A percentile compares a stretch with the other conserved stretches of the same genome.
Evolutionary conservation across 2,113 vertebrate species (phyloP).

Genomic region (Mus pahari): DNA sequence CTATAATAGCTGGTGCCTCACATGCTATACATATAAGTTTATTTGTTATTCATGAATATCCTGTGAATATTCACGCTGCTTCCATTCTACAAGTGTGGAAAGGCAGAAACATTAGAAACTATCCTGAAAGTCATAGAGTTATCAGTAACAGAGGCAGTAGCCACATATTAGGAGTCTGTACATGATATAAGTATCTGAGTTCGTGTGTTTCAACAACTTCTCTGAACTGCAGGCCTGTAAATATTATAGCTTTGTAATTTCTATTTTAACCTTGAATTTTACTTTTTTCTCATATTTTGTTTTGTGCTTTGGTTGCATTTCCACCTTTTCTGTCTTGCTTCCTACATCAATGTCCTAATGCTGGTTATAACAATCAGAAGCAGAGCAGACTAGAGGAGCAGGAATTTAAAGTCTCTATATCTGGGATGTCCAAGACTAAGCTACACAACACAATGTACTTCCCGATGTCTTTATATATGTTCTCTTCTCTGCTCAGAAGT

Average conservation of each 20-base stretch:
- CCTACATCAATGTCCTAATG: not conserved
- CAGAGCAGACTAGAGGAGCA: not conserved
- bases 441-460: accelerated
- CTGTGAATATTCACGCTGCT: not conserved
- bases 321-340: not conserved
- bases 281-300: not conserved
- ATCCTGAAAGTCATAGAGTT: not conserved
- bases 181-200: accelerated
- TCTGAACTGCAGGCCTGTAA: not conserved
- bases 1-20: not conserved
- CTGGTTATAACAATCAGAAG: not conserved
- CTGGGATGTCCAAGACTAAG: too few relatives aligned
- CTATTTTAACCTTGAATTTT: not conserved
- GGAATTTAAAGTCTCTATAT: not conserved
- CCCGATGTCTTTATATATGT: not conserved
- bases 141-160: not conserved
- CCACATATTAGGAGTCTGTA: too few relatives aligned
- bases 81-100: not conserved
- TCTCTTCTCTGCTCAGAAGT: not conserved
- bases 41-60: not conserved
- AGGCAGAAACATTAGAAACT: not conserved
- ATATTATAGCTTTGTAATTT: not conserved
- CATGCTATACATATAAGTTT: not conserved
- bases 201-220: not conserved
- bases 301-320: not conserved